Evolutionary conservation across 2,113 vertebrate genomes (phyloP).

Genomic region (Petromus typicus): DNA sequence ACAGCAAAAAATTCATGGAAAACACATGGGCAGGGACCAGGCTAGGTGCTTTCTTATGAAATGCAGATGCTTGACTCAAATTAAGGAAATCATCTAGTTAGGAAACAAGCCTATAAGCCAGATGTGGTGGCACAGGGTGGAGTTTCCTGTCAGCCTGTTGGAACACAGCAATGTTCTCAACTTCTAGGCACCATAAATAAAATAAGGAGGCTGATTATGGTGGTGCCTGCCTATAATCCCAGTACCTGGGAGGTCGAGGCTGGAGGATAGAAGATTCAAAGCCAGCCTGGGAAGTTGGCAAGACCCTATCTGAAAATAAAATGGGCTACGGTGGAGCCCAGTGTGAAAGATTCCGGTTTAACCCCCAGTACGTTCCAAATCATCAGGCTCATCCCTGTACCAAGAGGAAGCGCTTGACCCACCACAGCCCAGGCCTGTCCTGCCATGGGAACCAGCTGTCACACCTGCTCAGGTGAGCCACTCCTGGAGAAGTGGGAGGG

Average conservation of each 20-base stretch:
- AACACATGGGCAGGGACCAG: accelerated
- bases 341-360: background rate
- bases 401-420: background rate
- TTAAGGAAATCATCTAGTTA: background rate
- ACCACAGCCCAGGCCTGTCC: background rate
- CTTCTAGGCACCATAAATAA: background rate
- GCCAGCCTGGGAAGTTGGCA: background rate
- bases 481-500: background rate
- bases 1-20: background rate
- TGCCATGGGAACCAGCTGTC: accelerated
- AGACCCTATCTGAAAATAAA: background rate
- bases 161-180: background rate
- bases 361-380: background rate
- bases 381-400: background rate
- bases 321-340: background rate
- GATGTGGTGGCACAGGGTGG: background rate
- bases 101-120: background rate
- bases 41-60: background rate
- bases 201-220: background rate
- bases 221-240: background rate
- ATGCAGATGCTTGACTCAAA: background rate
- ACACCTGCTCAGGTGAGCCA: accelerated
- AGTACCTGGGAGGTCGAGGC: background rate
- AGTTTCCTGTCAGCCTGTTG: background rate
- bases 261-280: background rate